phyloP scores from a whole-genome alignment of 2,888 invertebrate genomes.

The Chromoteleia sp. region DNA sequence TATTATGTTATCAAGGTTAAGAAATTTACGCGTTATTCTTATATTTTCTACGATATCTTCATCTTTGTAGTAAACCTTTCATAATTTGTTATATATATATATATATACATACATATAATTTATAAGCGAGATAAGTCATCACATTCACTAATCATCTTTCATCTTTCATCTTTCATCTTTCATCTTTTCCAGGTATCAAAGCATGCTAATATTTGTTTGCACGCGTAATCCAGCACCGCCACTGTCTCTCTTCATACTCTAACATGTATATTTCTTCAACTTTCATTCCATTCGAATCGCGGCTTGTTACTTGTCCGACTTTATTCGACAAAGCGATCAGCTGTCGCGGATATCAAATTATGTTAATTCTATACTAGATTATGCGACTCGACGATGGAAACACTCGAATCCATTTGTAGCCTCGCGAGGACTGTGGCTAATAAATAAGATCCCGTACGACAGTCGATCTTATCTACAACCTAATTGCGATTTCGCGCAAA shows the following conservation, averaged over 20 bases:
- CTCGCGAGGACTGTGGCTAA: not conserved
- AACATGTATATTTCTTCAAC: not conserved
- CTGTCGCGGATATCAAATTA: not conserved
- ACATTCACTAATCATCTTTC: not conserved
- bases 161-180: conserved; percentile 12
- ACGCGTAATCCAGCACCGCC: not conserved
- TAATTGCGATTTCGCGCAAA: conserved; percentile 11
- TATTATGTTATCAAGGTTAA: conserved; percentile 13
- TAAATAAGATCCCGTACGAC: not conserved
- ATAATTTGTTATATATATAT: not conserved
- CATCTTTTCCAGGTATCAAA: conserved; percentile 3
- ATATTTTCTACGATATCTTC: not conserved
- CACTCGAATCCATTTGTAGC: not conserved
- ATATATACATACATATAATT: not conserved
- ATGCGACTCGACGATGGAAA: not conserved
- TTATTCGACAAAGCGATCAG: not conserved
- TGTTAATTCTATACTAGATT: not conserved
- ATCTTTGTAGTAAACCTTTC: not conserved
- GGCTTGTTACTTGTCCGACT: not conserved
- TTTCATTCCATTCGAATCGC: not conserved
- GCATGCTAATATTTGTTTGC: not conserved
- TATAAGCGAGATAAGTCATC: not conserved
- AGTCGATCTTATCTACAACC: conserved; percentile 12
- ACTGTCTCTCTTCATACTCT: not conserved
- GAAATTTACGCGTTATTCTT: not conserved